phyloP scores from a whole-genome alignment of 2,113 vertebrate species.

The Microtus richardsoni region DNA sequence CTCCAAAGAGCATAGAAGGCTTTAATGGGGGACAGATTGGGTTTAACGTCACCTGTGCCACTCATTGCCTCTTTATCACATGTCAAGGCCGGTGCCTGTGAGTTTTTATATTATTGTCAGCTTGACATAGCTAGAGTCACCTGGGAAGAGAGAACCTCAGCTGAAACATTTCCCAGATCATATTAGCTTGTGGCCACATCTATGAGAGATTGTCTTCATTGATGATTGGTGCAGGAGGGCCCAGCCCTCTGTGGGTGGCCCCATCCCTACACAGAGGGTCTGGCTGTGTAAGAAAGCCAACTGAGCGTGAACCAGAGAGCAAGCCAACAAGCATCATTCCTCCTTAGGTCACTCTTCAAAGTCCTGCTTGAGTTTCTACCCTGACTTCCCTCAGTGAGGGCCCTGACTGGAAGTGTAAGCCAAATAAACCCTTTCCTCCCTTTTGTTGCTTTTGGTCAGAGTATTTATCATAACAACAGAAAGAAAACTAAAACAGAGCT shows the following conservation, averaged over 20 bases:
- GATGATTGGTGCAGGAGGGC: no score
- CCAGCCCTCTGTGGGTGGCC: not conserved
- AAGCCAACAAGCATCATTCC: not conserved
- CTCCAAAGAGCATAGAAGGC: rapidly evolving
- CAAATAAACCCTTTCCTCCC: no score
- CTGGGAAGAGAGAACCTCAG: not conserved
- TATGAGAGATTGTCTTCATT: not conserved
- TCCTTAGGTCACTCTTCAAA: no score
- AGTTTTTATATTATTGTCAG: not conserved
- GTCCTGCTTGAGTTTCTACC: no score
- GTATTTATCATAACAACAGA: not conserved
- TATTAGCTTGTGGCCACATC: not conserved
- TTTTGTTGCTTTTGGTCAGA: not conserved
- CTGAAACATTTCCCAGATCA: not conserved
- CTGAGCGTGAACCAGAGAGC: not conserved
- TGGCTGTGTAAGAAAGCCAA: not conserved
- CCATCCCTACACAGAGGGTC: not conserved
- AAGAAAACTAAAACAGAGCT: not conserved
- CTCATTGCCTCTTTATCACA: not conserved
- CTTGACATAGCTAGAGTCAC: not conserved
- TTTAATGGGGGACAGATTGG: not conserved
- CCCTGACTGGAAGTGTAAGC: not conserved
- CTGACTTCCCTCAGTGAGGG: not conserved
- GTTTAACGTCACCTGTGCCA: not conserved
- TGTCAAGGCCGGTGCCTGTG: not conserved